Evolutionary conservation across 2,797 vertebrate species (phyloP).

Genomic region (Brachyalestes nurse): DNA sequence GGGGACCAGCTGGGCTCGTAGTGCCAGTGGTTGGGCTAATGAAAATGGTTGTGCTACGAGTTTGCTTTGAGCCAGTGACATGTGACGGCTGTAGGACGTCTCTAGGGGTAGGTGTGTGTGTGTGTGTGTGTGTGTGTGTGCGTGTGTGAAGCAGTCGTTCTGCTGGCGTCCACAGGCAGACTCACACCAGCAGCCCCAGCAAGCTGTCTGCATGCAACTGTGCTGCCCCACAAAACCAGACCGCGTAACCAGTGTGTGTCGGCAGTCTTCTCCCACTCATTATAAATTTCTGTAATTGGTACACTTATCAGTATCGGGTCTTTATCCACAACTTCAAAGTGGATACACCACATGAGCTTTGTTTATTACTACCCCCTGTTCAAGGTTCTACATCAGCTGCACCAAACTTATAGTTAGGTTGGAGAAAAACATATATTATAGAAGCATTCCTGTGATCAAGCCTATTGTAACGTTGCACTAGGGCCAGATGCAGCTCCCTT

Average conservation of each 20-base stretch:
- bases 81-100: conserved; percentile 75
- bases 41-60: conserved; percentile 76
- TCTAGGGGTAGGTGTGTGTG: conserved; percentile 67
- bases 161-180: background rate
- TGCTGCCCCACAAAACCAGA: conserved; percentile 19
- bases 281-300: conserved; percentile 47
- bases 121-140: conserved; percentile 42
- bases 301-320: too few species aligned
- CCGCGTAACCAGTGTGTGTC: conserved; percentile 51
- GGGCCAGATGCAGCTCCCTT: too few species aligned
- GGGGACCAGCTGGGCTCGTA: conserved; percentile 77
- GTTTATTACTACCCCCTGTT: too few species aligned
- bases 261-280: conserved; percentile 30
- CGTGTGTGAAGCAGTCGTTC: conserved; percentile 52
- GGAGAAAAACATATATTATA: too few species aligned
- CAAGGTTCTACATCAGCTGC: too few species aligned
- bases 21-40: conserved; percentile 81
- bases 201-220: conserved; percentile 29
- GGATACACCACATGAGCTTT: too few species aligned
- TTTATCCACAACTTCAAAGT: too few species aligned
- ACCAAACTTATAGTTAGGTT: too few species aligned
- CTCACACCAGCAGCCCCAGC: conserved; percentile 25
- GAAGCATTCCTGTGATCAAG: too few species aligned
- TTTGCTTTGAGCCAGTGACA: conserved; percentile 75
- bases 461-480: too few species aligned